phyloP scores from a whole-genome alignment of 2,797 vertebrate species.

The Tapirus indicus region DNA sequence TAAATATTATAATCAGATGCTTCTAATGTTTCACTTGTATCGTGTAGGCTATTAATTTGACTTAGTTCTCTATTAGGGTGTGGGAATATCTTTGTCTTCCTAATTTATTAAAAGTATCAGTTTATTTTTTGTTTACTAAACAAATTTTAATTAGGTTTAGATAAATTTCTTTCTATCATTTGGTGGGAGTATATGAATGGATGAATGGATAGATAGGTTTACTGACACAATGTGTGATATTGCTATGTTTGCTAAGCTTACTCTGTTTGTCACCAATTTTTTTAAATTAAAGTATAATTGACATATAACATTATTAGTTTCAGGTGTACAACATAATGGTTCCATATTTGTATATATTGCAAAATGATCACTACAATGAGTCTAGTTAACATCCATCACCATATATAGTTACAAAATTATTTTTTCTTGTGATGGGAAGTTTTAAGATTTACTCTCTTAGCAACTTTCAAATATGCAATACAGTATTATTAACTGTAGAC shows the following conservation, averaged over 20 bases:
- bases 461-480: background rate
- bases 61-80: background rate
- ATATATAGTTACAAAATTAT: background rate
- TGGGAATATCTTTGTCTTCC: background rate
- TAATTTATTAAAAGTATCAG: background rate
- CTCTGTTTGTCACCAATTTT: background rate
- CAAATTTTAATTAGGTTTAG: background rate
- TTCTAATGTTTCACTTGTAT: background rate
- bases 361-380: background rate
- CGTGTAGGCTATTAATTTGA: background rate
- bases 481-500: background rate
- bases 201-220: too few species aligned
- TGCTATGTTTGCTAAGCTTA: background rate
- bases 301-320: background rate
- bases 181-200: background rate
- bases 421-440: background rate
- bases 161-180: background rate
- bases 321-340: background rate
- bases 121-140: background rate
- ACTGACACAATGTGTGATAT: background rate
- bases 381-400: background rate
- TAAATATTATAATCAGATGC: background rate
- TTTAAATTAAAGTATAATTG: background rate
- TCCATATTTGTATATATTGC: background rate
- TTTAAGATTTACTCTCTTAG: background rate